Conservation (phyloP, 2,888 invertebrate genomes). For the Baccha elongata region DNA sequence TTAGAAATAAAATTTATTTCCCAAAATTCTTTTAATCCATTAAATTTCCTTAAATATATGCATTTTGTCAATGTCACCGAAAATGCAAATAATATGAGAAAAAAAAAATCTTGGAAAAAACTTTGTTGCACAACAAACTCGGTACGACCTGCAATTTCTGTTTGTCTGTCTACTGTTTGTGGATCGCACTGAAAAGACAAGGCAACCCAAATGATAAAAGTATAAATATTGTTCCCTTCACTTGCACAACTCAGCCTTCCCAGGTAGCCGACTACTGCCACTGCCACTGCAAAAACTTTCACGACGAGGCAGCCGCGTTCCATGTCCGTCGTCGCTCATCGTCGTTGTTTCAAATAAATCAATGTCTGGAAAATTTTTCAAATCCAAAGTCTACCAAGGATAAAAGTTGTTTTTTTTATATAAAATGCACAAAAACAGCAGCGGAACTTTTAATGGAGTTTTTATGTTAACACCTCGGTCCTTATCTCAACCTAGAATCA, state of each 20-base stretch:
- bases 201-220: slow-evolving; percentile 28
- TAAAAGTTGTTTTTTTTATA: slow-evolving; percentile 6
- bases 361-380: slow-evolving; percentile 58
- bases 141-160: not conserved
- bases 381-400: slow-evolving; percentile 54
- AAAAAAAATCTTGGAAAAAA: slow-evolving; percentile 23
- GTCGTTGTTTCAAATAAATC: slow-evolving; percentile 66
- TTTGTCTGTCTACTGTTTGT: slow-evolving; percentile 12
- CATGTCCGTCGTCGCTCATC: not conserved
- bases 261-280: slow-evolving; percentile 23
- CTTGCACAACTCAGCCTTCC: slow-evolving; percentile 16
- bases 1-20: not conserved
- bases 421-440: slow-evolving; percentile 39
- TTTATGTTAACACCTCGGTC: slow-evolving; percentile 68
- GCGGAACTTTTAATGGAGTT: slow-evolving; percentile 70
- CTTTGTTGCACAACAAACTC: not conserved
- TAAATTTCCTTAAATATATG: slow-evolving; percentile 23
- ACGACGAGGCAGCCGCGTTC: slow-evolving; percentile 13
- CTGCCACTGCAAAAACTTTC: slow-evolving; percentile 55
- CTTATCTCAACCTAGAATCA: slow-evolving; percentile 59
- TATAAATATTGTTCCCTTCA: slow-evolving; percentile 17
- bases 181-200: slow-evolving; percentile 26
- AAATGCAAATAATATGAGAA: slow-evolving; percentile 26
- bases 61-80: not conserved
- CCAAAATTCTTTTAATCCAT: slow-evolving; percentile 25